A percentile compares a stretch with the other conserved stretches of the same genome.
These are phyloP conservation scores for Polydrusus cervinus DNA, from an alignment of 2,888 invertebrate species.

Conservation along the genomic window DNA sequence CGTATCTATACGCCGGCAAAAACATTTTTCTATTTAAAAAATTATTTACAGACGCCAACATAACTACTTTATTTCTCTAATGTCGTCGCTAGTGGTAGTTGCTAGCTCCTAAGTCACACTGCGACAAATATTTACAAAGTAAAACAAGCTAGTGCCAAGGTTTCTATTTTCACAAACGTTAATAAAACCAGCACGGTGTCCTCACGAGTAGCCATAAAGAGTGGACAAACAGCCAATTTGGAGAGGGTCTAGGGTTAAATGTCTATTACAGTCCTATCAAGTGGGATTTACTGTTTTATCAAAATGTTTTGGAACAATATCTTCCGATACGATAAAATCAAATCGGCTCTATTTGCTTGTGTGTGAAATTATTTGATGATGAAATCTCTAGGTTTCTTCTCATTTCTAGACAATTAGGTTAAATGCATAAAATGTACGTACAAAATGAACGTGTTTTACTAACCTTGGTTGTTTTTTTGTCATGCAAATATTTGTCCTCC, in stretches of 20 bases:
- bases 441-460: too few species aligned
- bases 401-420: too few species aligned
- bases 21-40: too few species aligned
- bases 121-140: slow-evolving; percentile 6
- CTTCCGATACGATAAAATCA: slow-evolving; percentile 15
- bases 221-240: slow-evolving; percentile 24
- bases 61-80: too few species aligned
- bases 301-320: slow-evolving; percentile 20
- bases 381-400: too few species aligned
- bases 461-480: too few species aligned
- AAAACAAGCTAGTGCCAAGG: slow-evolving; percentile 4
- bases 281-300: slow-evolving; percentile 23
- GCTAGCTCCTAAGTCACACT: neutral
- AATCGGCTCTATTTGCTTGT: neutral
- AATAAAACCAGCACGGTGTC: slow-evolving; percentile 20
- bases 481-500: too few species aligned
- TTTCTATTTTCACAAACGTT: slow-evolving; percentile 6
- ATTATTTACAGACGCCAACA: too few species aligned
- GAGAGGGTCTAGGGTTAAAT: slow-evolving; percentile 22
- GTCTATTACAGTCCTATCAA: slow-evolving; percentile 26
- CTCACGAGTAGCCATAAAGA: slow-evolving; percentile 22
- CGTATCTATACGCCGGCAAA: too few species aligned
- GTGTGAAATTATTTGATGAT: neutral
- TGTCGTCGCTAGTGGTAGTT: neutral
- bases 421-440: too few species aligned